Conservation (phyloP, 1,140 invertebrate genomes). For the Ooceraea biroi region DNA sequence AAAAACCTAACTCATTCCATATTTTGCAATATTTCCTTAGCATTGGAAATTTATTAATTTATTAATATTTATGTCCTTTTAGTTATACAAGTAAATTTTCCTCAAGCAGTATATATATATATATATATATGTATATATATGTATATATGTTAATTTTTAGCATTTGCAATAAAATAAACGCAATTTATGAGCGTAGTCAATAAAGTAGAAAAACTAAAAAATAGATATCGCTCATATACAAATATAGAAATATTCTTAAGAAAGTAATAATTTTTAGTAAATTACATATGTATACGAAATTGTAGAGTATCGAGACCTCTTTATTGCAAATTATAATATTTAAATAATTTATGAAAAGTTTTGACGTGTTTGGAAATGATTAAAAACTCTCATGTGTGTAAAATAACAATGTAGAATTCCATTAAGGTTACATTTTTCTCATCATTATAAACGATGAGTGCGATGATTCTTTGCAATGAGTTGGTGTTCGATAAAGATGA, state of each 20-base stretch:
- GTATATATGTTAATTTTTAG: too few species aligned
- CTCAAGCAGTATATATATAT: not conserved
- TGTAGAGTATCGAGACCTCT: too few species aligned
- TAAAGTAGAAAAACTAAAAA: not conserved
- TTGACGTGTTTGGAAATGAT: not conserved
- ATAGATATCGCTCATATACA: not conserved
- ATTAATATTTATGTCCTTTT: constrained; percentile 16
- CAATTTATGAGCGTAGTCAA: not conserved
- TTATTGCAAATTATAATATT: too few species aligned
- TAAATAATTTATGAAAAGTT: not conserved
- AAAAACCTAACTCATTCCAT: not conserved
- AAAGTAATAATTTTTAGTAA: not conserved
- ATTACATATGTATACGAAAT: too few species aligned
- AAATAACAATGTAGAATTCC: not conserved
- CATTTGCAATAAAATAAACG: constrained; percentile 39
- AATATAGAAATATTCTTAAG: not conserved
- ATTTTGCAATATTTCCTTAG: constrained; percentile 5
- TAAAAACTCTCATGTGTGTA: not conserved
- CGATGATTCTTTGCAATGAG: not conserved
- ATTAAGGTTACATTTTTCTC: not conserved
- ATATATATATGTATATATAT: too few species aligned
- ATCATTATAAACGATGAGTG: not conserved
- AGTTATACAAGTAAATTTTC: constrained; percentile 25
- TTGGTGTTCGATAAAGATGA: constrained; percentile 26
- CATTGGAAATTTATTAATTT: too few species aligned